Evolutionary conservation across 2,797 vertebrate genomes (phyloP), one percentile per base, ranked within the genome.

Genomic region (Cebuella pygmaea): DNA sequence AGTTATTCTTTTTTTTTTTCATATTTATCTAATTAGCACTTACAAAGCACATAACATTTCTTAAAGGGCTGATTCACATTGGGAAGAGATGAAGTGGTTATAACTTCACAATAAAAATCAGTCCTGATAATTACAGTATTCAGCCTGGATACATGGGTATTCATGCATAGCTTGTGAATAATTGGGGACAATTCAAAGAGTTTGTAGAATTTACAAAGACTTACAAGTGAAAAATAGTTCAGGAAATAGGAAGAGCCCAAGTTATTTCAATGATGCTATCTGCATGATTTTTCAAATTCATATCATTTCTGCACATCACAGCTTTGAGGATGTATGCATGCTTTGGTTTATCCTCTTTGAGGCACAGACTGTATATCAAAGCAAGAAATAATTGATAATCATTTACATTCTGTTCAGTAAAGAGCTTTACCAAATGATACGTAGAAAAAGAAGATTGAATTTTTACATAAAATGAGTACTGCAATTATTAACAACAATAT

Each of bases 101-200:
- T 52, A 98, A 94, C 44, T 93, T 95, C 70, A 96, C 95, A 97
- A 89, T 96, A 96, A 98, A 98, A 98, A 97, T 97, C 92, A 98
- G 91, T 96, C 59, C 76, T 96, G 81, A 97, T 97, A 98, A 98
- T 97, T 98, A 84, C 55, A 97, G 78, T 94, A 94, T 98, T 98
- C 88, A 85, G 64, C 4, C 48, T 95, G 81, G 85, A 93, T 88
- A 88, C 57, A 80, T 79, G 96, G 46, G 22, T 70, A 98, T 67
- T 98, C 97, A 97, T 95, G 97, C 94, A 97, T 81, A 96, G 48
- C 57, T 87, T 64, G 90, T 96, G 87, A 96, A 95, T 97, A 97
- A 97, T 55, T 97, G 94, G 83, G 67, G 93, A 92, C n/a, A 95
- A 93, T 97, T 98, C 81, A 88, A 67, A 97, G 93, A 90, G 57